Evolutionary conservation across 2,888 invertebrate genomes (phyloP).

Genomic region (Epinotia nisella): DNA sequence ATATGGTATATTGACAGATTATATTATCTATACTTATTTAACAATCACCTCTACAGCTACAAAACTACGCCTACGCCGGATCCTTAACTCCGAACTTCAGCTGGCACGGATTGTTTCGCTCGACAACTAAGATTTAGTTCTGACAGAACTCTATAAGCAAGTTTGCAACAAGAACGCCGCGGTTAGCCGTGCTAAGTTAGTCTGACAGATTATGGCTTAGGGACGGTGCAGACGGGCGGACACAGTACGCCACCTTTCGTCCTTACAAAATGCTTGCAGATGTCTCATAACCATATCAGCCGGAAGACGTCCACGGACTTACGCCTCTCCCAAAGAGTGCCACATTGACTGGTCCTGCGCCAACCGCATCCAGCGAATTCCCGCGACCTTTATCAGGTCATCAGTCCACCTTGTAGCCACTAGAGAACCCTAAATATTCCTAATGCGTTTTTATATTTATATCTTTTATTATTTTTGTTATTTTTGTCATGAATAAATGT

Average conservation of each 20-base stretch:
- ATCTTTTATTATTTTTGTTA: too few species aligned
- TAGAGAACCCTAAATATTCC: too few species aligned
- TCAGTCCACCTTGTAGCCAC: too few species aligned
- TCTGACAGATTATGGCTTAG: constrained; percentile 46
- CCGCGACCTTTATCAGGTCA: too few species aligned
- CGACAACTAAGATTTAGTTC: constrained; percentile 46
- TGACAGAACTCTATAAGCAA: constrained; percentile 46
- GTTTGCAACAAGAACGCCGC: constrained; percentile 45
- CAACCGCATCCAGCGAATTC: too few species aligned
- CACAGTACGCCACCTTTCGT: constrained; percentile 16
- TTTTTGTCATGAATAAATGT: too few species aligned
- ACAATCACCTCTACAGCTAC: neutral
- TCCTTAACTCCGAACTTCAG: constrained; percentile 34
- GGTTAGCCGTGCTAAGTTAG: constrained; percentile 47
- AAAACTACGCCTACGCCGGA: constrained; percentile 25
- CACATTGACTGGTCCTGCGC: too few species aligned
- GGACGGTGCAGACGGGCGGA: constrained; percentile 27
- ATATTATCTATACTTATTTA: neutral
- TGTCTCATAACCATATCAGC: neutral
- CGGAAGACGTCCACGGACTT: too few species aligned
- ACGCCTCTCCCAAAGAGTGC: too few species aligned
- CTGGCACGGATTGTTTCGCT: constrained; percentile 38
- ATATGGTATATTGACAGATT: too few species aligned
- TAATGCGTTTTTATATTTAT: too few species aligned
- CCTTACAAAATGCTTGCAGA: constrained; percentile 6